phyloP scores from a whole-genome alignment of 2,113 vertebrate genomes.

The Python bivittatus region DNA sequence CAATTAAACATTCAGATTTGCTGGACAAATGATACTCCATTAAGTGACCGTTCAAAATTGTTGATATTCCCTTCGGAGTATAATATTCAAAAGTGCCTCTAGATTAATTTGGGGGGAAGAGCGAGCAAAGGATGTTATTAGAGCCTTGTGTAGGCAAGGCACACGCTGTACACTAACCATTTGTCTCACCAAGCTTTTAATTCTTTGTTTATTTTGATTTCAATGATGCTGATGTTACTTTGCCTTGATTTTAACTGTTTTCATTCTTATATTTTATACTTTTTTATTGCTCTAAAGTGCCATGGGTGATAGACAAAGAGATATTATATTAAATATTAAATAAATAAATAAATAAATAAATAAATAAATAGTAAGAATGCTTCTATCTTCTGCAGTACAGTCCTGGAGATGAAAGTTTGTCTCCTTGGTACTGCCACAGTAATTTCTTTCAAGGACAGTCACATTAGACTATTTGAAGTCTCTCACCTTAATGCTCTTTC shows the following conservation, averaged over 20 bases:
- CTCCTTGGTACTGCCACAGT: conserved; percentile 45
- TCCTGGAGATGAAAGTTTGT: conserved; percentile 13
- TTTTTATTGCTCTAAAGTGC: neutral
- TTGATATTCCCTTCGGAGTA: too few species aligned
- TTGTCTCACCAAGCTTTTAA: too few species aligned
- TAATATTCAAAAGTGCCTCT: too few species aligned
- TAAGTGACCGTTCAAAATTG: neutral
- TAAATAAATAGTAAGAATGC: neutral
- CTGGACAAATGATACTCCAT: neutral
- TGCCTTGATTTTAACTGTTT: neutral
- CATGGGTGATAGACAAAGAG: neutral
- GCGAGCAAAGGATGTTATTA: neutral
- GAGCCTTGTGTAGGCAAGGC: neutral
- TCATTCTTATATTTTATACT: neutral
- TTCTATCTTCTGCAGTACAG: conserved; percentile 31
- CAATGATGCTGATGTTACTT: neutral
- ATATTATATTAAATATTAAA: neutral
- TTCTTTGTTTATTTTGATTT: too few species aligned
- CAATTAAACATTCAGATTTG: neutral
- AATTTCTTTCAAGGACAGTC: conserved; percentile 46
- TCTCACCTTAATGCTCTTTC: conserved; percentile 8
- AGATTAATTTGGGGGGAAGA: too few species aligned
- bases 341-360: neutral
- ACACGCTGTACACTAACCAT: neutral
- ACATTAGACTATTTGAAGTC: conserved; percentile 25